These are phyloP conservation scores for Cygnus buccinator DNA, from an alignment of 2,113 vertebrate species.

Conservation along the genomic window DNA sequence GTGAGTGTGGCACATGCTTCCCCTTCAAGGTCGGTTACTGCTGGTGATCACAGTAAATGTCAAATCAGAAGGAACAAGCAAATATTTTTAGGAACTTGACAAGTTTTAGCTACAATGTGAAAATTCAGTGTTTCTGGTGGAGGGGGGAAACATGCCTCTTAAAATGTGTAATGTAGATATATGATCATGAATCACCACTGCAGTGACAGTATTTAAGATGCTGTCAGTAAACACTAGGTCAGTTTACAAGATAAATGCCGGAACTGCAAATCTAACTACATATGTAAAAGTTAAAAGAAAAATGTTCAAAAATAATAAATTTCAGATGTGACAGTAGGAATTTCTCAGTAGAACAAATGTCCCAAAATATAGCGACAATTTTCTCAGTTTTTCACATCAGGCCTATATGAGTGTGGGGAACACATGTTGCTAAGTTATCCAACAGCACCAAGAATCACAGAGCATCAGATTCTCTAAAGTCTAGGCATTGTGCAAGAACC, in stretches of 20 bases:
- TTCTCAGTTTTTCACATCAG: background rate
- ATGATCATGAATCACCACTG: background rate
- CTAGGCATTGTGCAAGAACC: background rate
- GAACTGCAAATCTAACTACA: background rate
- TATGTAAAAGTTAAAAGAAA: background rate
- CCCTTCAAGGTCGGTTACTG: background rate
- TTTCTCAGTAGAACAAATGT: background rate
- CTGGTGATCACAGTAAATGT: background rate
- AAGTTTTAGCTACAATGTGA: background rate
- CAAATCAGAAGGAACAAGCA: background rate
- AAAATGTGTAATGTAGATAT: background rate
- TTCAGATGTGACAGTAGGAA: background rate
- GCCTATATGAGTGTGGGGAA: background rate
- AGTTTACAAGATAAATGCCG: background rate
- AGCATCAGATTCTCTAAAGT: background rate
- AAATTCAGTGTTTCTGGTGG: background rate
- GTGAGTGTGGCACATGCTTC: fast-evolving
- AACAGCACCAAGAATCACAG: background rate
- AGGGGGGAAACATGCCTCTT: background rate
- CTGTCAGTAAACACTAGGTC: background rate
- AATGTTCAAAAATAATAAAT: background rate
- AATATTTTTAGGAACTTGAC: background rate
- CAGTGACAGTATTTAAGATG: background rate
- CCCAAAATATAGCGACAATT: background rate
- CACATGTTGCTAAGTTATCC: background rate